Evolutionary conservation across 2,797 vertebrate species (phyloP).

Genomic region (Leuciscus waleckii): DNA sequence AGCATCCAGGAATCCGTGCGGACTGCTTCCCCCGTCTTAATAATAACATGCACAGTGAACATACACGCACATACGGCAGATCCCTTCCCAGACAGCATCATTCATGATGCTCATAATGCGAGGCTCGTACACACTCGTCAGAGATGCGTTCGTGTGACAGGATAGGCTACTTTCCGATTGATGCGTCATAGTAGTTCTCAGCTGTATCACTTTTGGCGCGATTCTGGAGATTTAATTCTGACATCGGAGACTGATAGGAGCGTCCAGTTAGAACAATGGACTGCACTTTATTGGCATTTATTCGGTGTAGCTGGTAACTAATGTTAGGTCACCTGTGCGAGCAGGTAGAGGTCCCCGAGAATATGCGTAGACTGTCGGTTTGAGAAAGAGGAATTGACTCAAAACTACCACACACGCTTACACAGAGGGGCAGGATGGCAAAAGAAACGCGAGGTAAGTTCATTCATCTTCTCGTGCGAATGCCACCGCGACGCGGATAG

Average conservation of each 20-base stretch:
- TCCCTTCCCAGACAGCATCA: not conserved
- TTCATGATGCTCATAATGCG: constrained; percentile 18
- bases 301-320: not conserved
- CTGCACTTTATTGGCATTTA: not conserved
- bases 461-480: not conserved
- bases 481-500: not conserved
- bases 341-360: not conserved
- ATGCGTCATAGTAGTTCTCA: constrained; percentile 40
- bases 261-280: not conserved
- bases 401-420: not conserved
- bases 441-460: constrained; percentile 75
- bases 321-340: constrained; percentile 20
- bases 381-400: not conserved
- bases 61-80: not conserved
- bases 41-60: not conserved
- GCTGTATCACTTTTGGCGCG: constrained; percentile 43
- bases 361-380: not conserved
- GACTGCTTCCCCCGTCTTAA: not conserved
- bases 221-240: constrained; percentile 41
- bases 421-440: constrained; percentile 73
- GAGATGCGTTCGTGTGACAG: constrained; percentile 22
- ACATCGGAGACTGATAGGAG: not conserved
- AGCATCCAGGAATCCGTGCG: not conserved
- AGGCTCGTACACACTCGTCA: constrained; percentile 12
- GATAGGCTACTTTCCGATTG: constrained; percentile 29